Conservation (phyloP, 2,888 invertebrate genomes). For the Rutpela maculata region DNA sequence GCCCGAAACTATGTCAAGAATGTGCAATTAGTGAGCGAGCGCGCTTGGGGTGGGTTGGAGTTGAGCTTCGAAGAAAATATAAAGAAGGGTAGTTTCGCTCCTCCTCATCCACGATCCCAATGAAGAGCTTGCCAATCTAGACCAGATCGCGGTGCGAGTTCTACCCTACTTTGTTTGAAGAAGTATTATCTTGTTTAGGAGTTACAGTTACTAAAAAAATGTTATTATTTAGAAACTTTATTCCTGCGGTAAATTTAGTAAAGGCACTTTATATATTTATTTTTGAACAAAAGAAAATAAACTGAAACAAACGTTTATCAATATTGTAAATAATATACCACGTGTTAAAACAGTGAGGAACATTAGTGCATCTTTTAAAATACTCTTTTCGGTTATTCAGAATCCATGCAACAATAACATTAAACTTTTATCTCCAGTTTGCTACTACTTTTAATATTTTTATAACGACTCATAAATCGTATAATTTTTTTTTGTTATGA, state of each 20-base stretch:
- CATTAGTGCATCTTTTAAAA: too few species aligned
- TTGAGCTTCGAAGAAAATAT: constrained; percentile 80
- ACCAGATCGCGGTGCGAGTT: constrained; percentile 47
- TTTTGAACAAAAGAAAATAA: background rate
- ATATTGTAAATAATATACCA: too few species aligned
- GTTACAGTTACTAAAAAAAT: constrained; percentile 35
- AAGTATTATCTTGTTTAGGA: constrained; percentile 44
- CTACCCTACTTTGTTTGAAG: constrained; percentile 28
- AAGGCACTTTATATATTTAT: background rate
- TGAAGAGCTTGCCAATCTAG: constrained; percentile 67
- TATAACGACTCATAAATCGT: too few species aligned
- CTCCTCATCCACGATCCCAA: constrained; percentile 59
- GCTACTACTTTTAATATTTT: too few species aligned
- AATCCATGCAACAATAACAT: too few species aligned
- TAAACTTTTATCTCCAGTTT: too few species aligned
- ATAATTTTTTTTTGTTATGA: too few species aligned
- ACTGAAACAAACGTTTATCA: too few species aligned
- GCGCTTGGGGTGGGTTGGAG: constrained; percentile 71
- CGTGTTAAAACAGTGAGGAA: too few species aligned
- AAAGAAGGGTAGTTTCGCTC: constrained; percentile 78
- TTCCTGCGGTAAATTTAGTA: constrained; percentile 11
- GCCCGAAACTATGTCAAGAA: constrained; percentile 96
- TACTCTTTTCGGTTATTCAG: too few species aligned
- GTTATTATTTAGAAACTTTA: constrained; percentile 32
- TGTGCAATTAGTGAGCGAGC: constrained; percentile 96